These are phyloP conservation scores for Taphrorychus bicolor DNA, from an alignment of 2,888 invertebrate genomes.

Conservation along the genomic window DNA sequence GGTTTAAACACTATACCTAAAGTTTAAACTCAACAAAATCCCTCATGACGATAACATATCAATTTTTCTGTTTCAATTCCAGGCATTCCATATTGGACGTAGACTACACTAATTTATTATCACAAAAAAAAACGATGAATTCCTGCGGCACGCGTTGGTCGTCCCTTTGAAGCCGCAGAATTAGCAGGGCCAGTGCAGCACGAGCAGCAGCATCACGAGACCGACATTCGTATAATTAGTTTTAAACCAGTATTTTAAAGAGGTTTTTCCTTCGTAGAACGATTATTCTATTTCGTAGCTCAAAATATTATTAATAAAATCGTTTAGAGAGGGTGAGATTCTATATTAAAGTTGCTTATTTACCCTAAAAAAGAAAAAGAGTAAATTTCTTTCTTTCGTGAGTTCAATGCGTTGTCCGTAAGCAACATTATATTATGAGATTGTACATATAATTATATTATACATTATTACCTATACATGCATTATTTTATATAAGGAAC, in stretches of 20 bases:
- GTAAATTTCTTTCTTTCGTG: too few species aligned
- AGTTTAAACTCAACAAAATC: too few species aligned
- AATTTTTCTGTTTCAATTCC: conserved; percentile 8
- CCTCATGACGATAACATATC: too few species aligned
- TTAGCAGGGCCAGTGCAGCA: conserved; percentile 22
- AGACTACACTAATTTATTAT: conserved; percentile 23
- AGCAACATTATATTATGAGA: not conserved
- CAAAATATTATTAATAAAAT: conserved; percentile 10
- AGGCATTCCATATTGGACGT: conserved; percentile 35
- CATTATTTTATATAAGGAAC: not conserved
- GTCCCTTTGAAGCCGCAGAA: not conserved
- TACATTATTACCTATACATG: not conserved
- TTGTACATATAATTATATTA: not conserved
- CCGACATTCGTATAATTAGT: conserved; percentile 5
- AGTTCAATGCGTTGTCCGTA: too few species aligned
- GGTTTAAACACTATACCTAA: too few species aligned
- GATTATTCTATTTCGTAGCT: conserved; percentile 7
- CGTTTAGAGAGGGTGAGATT: conserved; percentile 10
- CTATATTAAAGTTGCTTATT: conserved; percentile 1
- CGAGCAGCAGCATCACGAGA: conserved; percentile 6
- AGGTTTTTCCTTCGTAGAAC: not conserved
- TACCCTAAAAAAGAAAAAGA: not conserved
- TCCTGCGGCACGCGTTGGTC: conserved; percentile 14
- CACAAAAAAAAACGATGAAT: conserved; percentile 16
- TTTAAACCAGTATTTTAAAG: conserved; percentile 25